A percentile compares a stretch with the other conserved stretches of the same genome.
Conservation (phyloP, 2,888 invertebrate genomes). For the Rhagonycha lutea region DNA sequence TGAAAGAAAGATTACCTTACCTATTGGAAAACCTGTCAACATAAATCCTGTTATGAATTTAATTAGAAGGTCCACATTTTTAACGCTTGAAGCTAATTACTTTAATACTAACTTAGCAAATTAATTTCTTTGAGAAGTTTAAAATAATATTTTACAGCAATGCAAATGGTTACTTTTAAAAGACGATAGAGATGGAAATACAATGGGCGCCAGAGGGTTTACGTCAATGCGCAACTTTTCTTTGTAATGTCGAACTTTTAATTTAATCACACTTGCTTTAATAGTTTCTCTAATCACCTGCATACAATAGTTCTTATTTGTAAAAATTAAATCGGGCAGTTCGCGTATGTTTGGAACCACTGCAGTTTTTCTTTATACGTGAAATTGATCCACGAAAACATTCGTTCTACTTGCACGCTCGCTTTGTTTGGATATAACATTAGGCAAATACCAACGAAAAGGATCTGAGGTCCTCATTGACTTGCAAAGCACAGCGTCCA, state of each 20-base stretch:
- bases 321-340: neutral
- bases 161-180: neutral
- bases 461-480: constrained; percentile 3
- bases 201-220: neutral
- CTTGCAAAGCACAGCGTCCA: neutral
- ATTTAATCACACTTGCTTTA: neutral
- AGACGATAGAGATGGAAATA: neutral
- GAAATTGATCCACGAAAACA: constrained; percentile 32
- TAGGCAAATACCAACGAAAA: constrained; percentile 22
- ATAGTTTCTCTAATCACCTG: neutral
- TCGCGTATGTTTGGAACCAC: constrained; percentile 7
- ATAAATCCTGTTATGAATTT: no score
- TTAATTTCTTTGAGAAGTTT: neutral
- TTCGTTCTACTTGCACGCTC: constrained; percentile 22
- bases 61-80: no score
- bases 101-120: no score
- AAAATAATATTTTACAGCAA: neutral
- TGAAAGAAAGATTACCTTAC: no score
- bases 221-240: neutral
- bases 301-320: neutral
- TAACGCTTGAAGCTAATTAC: no score
- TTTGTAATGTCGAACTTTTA: neutral
- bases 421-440: constrained; percentile 19
- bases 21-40: no score
- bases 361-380: constrained; percentile 10